phyloP scores from a whole-genome alignment of 2,888 invertebrate species.

The Pseudococcus jackbeardsleyi region DNA sequence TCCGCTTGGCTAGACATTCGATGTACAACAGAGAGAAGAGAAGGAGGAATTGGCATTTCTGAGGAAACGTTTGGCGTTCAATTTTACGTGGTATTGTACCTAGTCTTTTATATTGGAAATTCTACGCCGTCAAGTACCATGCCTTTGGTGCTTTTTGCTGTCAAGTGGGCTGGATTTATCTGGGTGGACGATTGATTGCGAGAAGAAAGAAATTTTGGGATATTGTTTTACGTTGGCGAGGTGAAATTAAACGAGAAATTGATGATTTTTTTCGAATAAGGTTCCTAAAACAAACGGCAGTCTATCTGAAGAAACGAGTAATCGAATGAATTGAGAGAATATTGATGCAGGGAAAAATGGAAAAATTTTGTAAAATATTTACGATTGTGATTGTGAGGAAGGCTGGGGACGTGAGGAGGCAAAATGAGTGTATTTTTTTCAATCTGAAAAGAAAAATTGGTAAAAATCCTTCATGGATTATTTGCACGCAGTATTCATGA shows the following conservation, averaged over 20 bases:
- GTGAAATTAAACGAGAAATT: not conserved
- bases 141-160: not conserved
- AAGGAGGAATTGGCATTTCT: not conserved
- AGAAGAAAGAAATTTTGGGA: not conserved
- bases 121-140: constrained; percentile 12
- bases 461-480: too few relatives aligned
- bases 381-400: too few relatives aligned
- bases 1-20: constrained; percentile 29
- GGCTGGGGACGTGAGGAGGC: too few relatives aligned
- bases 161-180: not conserved
- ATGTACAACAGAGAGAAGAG: not conserved
- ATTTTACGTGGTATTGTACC: constrained; percentile 30
- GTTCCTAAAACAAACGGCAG: too few relatives aligned
- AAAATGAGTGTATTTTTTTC: too few relatives aligned
- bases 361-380: too few relatives aligned
- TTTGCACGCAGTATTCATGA: too few relatives aligned
- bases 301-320: too few relatives aligned
- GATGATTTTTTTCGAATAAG: not conserved
- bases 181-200: not conserved
- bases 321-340: too few relatives aligned
- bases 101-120: constrained; percentile 25
- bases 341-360: too few relatives aligned
- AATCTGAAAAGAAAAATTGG: too few relatives aligned
- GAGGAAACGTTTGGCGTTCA: constrained; percentile 20
- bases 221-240: not conserved